A percentile compares a stretch with the other conserved stretches of the same genome.
Conservation (phyloP, 2,888 invertebrate species). For the Clanis bilineata region DNA sequence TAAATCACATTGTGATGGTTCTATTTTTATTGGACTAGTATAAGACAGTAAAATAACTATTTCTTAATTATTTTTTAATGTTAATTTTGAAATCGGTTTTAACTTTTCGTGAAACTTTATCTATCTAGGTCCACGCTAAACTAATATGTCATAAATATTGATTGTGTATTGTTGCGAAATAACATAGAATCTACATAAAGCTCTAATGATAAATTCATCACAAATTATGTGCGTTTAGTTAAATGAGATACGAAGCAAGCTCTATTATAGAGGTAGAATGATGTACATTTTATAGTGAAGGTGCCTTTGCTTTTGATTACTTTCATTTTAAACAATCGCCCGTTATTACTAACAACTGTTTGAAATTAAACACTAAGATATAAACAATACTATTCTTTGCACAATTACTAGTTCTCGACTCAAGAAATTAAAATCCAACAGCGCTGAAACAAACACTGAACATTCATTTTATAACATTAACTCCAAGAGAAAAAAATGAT, state of each 20-base stretch:
- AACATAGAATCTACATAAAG: too few relatives aligned
- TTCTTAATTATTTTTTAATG: too few relatives aligned
- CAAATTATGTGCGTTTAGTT: background rate
- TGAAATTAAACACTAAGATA: background rate
- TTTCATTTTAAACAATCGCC: background rate
- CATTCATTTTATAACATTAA: slow-evolving; percentile 9
- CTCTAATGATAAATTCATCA: background rate
- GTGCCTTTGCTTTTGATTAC: background rate
- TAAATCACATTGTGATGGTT: too few relatives aligned
- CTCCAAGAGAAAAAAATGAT: background rate
- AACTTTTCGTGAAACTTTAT: too few relatives aligned
- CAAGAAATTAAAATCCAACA: background rate
- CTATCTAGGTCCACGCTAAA: too few relatives aligned
- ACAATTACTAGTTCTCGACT: background rate
- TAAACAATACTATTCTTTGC: background rate
- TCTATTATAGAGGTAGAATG: too few relatives aligned
- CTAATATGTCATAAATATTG: too few relatives aligned
- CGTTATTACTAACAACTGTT: background rate
- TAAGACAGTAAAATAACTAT: too few relatives aligned
- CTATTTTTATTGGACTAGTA: too few relatives aligned
- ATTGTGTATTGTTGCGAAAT: too few relatives aligned
- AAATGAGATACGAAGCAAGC: too few relatives aligned
- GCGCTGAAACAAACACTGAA: background rate
- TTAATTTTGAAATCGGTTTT: too few relatives aligned
- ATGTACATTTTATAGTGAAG: background rate